Base-by-base conservation (phyloP, 2,888 invertebrate species). In the Aphodius granarius region DNA sequence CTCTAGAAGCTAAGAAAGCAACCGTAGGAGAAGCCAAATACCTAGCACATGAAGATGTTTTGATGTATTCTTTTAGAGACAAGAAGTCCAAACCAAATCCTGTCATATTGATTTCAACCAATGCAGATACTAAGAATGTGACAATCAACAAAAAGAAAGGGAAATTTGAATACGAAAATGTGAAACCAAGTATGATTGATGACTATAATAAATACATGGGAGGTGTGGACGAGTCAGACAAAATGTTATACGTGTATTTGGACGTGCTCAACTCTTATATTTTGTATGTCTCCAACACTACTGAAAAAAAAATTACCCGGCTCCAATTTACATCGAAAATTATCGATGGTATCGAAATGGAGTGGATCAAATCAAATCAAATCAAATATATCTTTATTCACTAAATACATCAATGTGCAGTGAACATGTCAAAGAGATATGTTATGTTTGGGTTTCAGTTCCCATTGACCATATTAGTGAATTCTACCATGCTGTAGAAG, bases 141-240 rank as follows among this genome's bases (percentile, higher is more conserved):
- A 72, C 72, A 23, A 71, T 16, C 5, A 71, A 4, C 3, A 71
- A 6, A 4, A 71, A 16, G n/a, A 71, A 71, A 71, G n/a, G 43
- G 5, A 71, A 71, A 63, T 4, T 16, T 4, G 5, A 23, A 71
- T 3, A 6, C 3, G 5, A 71, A 43, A 16, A 6, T 17, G 62
- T 5, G n/a, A 71, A 72, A 63, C 19, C 73, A 19, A 21, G 19
- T 6, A 73, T 80, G 63, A 76, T 81, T 22, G 68, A 76, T 43
- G 73, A 74, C 66, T 82, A 81, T 75, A 81, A 81, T 70, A 78
- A 78, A 76, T 79, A 76, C 66, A 80, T 81, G 81, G 81, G 80
- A 70, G 81, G 81, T 63, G 77, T 82, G 63, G 81, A 82, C 76
- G 78, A 78, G 71, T 82, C 80, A 66, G 82, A 82, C 70, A 81